Percentiles rank a stretch among this genome's conserved stretches.
Evolutionary conservation across 1,140 invertebrate species (phyloP).

Genomic region (Drosophila mojavensis): DNA sequence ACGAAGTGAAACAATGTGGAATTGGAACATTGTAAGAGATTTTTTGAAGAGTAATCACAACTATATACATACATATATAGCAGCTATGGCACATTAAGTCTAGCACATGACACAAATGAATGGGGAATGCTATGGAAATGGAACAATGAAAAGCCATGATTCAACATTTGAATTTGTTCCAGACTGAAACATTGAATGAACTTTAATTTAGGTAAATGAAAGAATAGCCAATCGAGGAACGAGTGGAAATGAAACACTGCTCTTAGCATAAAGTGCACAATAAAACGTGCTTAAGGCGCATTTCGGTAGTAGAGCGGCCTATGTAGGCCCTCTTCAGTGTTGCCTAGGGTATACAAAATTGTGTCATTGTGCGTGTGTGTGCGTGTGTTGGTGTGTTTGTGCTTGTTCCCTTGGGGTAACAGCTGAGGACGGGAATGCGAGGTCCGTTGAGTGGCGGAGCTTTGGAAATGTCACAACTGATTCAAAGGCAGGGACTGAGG

Average conservation of each 20-base stretch:
- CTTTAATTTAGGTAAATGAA: background rate
- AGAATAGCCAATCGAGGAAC: background rate
- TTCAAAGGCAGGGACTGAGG: constrained; percentile 16
- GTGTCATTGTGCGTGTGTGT: background rate
- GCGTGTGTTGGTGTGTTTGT: background rate
- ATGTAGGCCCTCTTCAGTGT: too few species aligned
- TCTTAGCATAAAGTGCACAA: too few species aligned
- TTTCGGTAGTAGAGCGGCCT: too few species aligned
- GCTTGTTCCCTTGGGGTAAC: background rate
- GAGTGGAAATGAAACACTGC: background rate
- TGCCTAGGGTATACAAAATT: constrained; percentile 12
- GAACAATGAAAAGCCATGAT: background rate
- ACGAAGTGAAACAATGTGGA: too few species aligned
- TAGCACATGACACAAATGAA: too few species aligned
- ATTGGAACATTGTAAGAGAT: too few species aligned
- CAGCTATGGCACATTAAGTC: too few species aligned
- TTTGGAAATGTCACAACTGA: constrained; percentile 64
- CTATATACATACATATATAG: too few species aligned
- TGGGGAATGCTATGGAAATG: background rate
- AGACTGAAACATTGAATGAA: too few species aligned
- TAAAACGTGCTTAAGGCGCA: too few species aligned
- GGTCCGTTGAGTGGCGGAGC: constrained; percentile 53
- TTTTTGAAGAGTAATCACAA: too few species aligned
- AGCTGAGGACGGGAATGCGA: background rate
- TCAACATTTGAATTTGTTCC: too few species aligned